Percentiles rank a stretch among this genome's conserved stretches.
Evolutionary conservation across 2,797 vertebrate genomes (phyloP).

Genomic region (Jordanella pulchra): DNA sequence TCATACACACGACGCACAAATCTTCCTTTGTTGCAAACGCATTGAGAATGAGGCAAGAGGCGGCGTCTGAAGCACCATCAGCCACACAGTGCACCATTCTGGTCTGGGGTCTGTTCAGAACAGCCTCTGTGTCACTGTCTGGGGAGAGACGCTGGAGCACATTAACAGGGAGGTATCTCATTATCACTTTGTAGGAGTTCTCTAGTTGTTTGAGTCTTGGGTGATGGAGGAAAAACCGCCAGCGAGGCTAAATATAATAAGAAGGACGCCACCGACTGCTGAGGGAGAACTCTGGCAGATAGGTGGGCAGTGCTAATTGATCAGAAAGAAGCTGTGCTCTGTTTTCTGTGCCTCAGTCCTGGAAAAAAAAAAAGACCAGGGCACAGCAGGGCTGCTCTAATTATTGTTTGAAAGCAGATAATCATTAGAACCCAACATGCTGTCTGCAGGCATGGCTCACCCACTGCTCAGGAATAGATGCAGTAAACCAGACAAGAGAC

Average conservation of each 20-base stretch:
- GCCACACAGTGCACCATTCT: constrained; percentile 7
- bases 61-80: constrained; percentile 12
- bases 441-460: constrained; percentile 50
- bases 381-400: constrained; percentile 64
- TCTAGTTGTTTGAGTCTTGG: constrained; percentile 13
- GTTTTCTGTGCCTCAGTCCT: constrained; percentile 34
- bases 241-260: constrained; percentile 21
- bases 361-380: constrained; percentile 57
- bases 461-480: constrained; percentile 39
- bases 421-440: constrained; percentile 59
- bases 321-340: constrained; percentile 44
- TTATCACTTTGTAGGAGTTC: constrained; percentile 38
- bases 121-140: constrained; percentile 35
- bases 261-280: constrained; percentile 34
- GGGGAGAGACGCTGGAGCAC: constrained; percentile 31
- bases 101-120: constrained; percentile 21
- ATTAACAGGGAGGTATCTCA: constrained; percentile 32
- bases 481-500: constrained; percentile 21
- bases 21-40: constrained; percentile 38
- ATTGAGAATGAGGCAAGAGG: constrained; percentile 32
- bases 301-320: constrained; percentile 67
- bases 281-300: constrained; percentile 37
- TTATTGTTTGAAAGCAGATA: constrained; percentile 66
- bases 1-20: constrained; percentile 41
- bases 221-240: constrained; percentile 26